Conservation (phyloP, 2,113 vertebrate species). For the Cryptomyrus ogoouensis region DNA sequence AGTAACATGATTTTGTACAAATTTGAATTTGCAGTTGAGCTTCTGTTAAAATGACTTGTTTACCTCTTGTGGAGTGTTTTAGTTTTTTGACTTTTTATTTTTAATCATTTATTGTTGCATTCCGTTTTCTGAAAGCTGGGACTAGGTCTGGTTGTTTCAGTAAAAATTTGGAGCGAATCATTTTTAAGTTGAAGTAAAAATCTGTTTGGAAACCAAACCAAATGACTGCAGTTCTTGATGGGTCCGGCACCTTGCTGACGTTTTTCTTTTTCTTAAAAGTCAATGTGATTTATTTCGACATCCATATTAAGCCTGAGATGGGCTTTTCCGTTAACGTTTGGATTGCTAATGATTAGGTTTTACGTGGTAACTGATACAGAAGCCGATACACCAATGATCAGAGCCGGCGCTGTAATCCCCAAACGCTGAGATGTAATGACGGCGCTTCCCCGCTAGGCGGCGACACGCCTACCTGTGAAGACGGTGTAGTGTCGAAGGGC, state of each 20-base stretch:
- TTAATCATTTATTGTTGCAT: constrained; percentile 22
- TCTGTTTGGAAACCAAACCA: background rate
- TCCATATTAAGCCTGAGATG: background rate
- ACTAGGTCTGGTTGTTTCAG: background rate
- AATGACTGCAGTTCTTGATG: background rate
- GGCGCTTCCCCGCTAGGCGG: background rate
- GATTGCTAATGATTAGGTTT: background rate
- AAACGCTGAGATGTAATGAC: background rate
- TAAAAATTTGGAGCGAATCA: background rate
- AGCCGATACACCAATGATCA: background rate
- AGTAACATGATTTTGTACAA: constrained; percentile 75
- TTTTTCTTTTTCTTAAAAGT: background rate
- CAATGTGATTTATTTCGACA: background rate
- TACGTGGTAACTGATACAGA: background rate
- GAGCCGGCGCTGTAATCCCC: background rate
- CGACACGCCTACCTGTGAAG: background rate
- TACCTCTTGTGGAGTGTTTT: constrained; percentile 68
- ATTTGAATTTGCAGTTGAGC: constrained; percentile 77
- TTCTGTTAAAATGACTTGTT: constrained; percentile 58
- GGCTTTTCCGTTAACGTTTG: background rate
- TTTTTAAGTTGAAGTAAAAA: background rate
- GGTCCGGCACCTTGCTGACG: background rate
- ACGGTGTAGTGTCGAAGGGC: background rate
- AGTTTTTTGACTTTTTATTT: constrained; percentile 55
- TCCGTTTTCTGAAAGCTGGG: constrained; percentile 10